Conservation (phyloP, 2,888 invertebrate species). For the Corythucha ciliata region DNA sequence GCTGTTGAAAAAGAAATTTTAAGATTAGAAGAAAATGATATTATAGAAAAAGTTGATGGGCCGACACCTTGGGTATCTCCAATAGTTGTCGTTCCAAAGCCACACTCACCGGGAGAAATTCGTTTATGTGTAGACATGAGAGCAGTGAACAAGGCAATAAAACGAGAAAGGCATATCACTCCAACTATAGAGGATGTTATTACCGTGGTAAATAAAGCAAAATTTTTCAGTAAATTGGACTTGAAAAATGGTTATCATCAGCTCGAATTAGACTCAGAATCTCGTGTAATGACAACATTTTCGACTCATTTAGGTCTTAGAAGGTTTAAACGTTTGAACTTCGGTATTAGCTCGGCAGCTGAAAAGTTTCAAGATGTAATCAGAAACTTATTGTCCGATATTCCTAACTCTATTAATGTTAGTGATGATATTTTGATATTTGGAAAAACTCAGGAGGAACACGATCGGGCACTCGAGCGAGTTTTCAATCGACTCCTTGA, state of each 20-base stretch:
- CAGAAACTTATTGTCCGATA: neutral
- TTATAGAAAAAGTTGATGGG: conserved; percentile 15
- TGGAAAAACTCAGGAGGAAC: conserved; percentile 36
- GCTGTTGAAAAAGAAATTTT: neutral
- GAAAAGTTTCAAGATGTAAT: conserved; percentile 15
- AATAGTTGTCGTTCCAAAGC: neutral
- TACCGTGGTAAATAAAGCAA: neutral
- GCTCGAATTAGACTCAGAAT: neutral
- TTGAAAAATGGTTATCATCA: conserved; percentile 12
- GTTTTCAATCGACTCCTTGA: conserved; percentile 31
- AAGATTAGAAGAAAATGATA: neutral
- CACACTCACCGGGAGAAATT: neutral
- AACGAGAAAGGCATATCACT: conserved; percentile 4
- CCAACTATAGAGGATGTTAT: conserved; percentile 13
- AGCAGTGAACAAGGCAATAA: conserved; percentile 10
- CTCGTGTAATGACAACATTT: conserved; percentile 15
- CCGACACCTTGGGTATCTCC: conserved; percentile 13
- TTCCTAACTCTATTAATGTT: conserved; percentile 39
- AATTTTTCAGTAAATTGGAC: conserved; percentile 6
- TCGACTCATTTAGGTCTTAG: conserved; percentile 8
- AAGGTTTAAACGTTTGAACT: conserved; percentile 1
- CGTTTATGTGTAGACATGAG: conserved; percentile 11
- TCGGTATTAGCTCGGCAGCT: conserved; percentile 7
- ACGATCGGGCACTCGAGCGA: conserved; percentile 35
- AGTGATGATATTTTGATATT: conserved; percentile 41